Conservation (phyloP, 2,888 invertebrate species). For the Nycteola revayana region DNA sequence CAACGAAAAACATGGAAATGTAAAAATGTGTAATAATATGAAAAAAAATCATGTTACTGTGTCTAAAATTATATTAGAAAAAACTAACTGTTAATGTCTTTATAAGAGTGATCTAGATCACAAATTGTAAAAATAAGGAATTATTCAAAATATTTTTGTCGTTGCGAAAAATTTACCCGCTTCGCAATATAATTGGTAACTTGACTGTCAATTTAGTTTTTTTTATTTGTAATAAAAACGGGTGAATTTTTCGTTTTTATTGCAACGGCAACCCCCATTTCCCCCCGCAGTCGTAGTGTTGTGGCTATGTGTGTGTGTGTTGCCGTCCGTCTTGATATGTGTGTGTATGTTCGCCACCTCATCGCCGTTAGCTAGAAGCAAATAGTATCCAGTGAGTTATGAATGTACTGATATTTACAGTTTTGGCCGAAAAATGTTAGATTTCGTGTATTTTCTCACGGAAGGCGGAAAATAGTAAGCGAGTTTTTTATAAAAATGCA, state of each 20-base stretch:
- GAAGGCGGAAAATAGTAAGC: neutral
- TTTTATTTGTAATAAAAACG: constrained; percentile 2
- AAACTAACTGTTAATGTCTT: constrained; percentile 80
- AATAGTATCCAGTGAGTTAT: constrained; percentile 69
- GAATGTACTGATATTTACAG: constrained; percentile 40
- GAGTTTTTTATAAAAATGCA: neutral
- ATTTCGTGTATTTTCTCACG: too few species aligned
- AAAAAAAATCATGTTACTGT: constrained; percentile 49
- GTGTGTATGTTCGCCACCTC: constrained; percentile 72
- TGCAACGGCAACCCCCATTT: constrained; percentile 56
- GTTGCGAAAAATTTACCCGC: constrained; percentile 48
- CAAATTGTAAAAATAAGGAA: constrained; percentile 73
- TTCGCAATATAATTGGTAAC: constrained; percentile 26
- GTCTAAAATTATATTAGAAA: constrained; percentile 59
- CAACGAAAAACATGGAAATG: constrained; percentile 63
- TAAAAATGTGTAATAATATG: constrained; percentile 39
- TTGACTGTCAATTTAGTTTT: constrained; percentile 3
- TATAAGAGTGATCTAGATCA: constrained; percentile 78
- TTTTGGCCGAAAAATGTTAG: constrained; percentile 27
- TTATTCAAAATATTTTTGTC: constrained; percentile 61
- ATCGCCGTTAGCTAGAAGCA: constrained; percentile 79
- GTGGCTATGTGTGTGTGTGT: constrained; percentile 71
- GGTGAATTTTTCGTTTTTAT: constrained; percentile 38
- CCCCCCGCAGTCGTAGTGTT: constrained; percentile 63
- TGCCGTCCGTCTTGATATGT: constrained; percentile 80